A percentile compares a stretch with the other conserved stretches of the same genome.
phyloP scores from a whole-genome alignment of 2,797 vertebrate species.

The Myripristis murdjan region DNA sequence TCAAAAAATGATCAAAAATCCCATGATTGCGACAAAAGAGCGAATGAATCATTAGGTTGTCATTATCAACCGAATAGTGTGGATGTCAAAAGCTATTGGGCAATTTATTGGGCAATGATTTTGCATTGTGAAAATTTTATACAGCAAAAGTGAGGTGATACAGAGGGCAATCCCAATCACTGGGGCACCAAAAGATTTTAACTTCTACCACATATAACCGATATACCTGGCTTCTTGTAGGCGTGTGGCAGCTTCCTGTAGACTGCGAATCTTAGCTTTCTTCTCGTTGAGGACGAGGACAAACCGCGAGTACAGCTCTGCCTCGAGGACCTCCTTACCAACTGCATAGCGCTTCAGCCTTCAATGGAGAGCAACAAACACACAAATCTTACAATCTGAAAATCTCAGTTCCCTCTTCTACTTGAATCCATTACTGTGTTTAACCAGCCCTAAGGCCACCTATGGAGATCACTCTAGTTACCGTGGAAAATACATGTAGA shows the following conservation, averaged over 20 bases:
- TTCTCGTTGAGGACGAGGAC: constrained; percentile 94
- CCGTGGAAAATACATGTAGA: neutral
- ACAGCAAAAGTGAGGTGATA: too few relatives aligned
- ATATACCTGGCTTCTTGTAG: constrained; percentile 60
- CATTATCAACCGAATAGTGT: too few relatives aligned
- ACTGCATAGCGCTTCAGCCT: constrained; percentile 89
- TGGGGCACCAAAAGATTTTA: too few relatives aligned
- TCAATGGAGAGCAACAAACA: constrained; percentile 1
- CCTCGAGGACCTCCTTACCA: constrained; percentile 90
- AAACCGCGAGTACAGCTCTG: constrained; percentile 92
- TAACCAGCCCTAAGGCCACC: too few relatives aligned
- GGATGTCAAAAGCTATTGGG: too few relatives aligned
- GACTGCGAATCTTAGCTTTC: constrained; percentile 92
- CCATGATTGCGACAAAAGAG: neutral
- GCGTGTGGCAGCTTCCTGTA: constrained; percentile 82
- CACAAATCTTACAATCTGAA: neutral
- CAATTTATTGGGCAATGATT: neutral
- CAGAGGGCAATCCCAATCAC: too few relatives aligned
- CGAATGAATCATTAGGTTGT: neutral
- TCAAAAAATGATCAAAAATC: too few relatives aligned
- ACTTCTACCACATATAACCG: too few relatives aligned
- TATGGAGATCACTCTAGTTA: neutral
- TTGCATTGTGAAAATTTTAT: too few relatives aligned
- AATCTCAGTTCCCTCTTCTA: neutral
- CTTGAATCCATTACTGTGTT: neutral